phyloP scores from a whole-genome alignment of 2,797 vertebrate genomes.

The Picus viridis region DNA sequence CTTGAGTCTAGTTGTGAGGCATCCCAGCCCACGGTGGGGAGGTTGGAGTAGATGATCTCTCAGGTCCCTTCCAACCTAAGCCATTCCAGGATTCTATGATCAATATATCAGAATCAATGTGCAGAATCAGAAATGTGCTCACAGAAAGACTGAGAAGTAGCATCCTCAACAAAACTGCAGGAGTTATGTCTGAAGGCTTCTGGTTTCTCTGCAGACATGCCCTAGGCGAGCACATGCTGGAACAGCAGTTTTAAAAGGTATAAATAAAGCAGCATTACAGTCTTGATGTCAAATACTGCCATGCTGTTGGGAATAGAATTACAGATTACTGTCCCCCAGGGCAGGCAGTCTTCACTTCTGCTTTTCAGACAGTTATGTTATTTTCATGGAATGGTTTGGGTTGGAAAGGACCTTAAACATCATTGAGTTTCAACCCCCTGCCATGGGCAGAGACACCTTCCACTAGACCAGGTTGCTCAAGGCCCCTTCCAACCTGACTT shows the following conservation, averaged over 20 bases:
- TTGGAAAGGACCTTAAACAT: too few species aligned
- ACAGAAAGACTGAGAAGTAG: rapidly evolving
- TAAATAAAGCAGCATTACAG: not conserved
- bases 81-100: not conserved
- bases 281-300: not conserved
- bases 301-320: too few species aligned
- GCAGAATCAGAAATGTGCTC: not conserved
- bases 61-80: not conserved
- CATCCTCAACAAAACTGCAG: not conserved
- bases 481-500: too few species aligned
- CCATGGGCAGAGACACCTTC: too few species aligned
- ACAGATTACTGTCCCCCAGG: too few species aligned
- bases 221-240: not conserved
- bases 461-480: too few species aligned
- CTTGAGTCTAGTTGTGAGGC: too few species aligned
- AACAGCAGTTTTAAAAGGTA: not conserved
- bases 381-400: too few species aligned
- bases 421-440: too few species aligned
- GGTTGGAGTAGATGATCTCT: too few species aligned
- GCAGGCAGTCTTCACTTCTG: not conserved
- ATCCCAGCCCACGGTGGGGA: too few species aligned
- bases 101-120: rapidly evolving
- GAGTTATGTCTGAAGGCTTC: not conserved
- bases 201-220: not conserved
- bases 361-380: not conserved